These are phyloP conservation scores for Coregonus clupeaformis DNA, from an alignment of 2,113 vertebrate species.

Conservation along the genomic window DNA sequence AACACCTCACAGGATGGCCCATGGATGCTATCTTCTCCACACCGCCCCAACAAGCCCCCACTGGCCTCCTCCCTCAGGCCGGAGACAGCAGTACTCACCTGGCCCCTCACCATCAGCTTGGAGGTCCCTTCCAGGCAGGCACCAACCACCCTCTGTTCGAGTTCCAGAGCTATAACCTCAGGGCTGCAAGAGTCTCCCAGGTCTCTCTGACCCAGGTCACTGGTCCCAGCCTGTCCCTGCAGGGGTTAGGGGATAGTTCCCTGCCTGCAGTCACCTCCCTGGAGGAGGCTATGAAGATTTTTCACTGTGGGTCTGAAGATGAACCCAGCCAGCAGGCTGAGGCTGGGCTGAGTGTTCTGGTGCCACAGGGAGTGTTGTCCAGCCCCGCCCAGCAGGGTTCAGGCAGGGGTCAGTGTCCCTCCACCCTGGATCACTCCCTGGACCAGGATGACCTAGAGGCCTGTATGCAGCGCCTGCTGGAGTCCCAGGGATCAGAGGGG, in stretches of 20 bases:
- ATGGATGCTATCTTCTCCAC: neutral
- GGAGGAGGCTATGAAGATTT: conserved; percentile 22
- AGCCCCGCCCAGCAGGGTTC: neutral
- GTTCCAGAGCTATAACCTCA: neutral
- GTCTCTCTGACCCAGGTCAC: neutral
- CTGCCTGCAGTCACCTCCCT: conserved; percentile 2
- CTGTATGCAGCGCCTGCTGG: conserved; percentile 4
- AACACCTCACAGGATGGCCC: neutral
- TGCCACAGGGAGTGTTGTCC: neutral
- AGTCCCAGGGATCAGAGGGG: neutral
- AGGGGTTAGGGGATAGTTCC: neutral
- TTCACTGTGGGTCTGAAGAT: conserved; percentile 27
- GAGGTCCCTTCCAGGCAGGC: neutral
- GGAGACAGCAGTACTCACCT: neutral
- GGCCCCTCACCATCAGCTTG: neutral
- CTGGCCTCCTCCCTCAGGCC: conserved; percentile 1
- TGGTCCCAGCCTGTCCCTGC: neutral
- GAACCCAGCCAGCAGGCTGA: conserved; percentile 14
- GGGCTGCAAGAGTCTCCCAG: neutral
- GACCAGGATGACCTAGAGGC: neutral
- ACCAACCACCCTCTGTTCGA: conserved; percentile 4
- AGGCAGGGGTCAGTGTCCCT: neutral
- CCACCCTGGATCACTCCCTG: neutral
- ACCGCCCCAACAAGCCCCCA: neutral
- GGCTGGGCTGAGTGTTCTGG: neutral